These are phyloP conservation scores for Brenthis ino DNA, from an alignment of 2,888 invertebrate species.

Conservation along the genomic window DNA sequence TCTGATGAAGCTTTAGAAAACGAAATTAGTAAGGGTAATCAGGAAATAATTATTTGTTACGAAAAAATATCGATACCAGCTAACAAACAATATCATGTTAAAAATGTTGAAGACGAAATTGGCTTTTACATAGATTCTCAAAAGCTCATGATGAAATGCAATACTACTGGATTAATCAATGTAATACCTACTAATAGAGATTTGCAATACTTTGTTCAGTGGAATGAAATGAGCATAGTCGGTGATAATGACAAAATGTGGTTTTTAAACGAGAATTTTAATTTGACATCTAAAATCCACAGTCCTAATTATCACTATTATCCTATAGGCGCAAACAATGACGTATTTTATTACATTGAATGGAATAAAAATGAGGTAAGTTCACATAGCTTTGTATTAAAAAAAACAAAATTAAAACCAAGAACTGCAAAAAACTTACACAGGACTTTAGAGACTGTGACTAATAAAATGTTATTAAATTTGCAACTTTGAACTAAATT, in stretches of 20 bases:
- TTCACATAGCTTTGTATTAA: not conserved
- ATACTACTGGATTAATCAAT: constrained; percentile 57
- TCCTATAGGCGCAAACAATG: constrained; percentile 55
- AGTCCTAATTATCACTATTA: constrained; percentile 49
- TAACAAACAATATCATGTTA: constrained; percentile 19
- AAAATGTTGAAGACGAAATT: constrained; percentile 50
- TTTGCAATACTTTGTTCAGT: constrained; percentile 51
- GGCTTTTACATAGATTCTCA: constrained; percentile 49
- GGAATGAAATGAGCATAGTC: constrained; percentile 58
- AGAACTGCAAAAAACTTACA: not conserved
- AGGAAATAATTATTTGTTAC: constrained; percentile 49
- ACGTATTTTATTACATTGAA: constrained; percentile 61
- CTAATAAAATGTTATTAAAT: no score
- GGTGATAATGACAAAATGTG: constrained; percentile 58
- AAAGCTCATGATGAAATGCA: constrained; percentile 52
- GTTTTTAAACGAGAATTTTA: constrained; percentile 56
- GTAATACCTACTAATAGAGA: constrained; percentile 43
- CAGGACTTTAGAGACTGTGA: not conserved
- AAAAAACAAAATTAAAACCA: not conserved
- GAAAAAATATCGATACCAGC: constrained; percentile 47
- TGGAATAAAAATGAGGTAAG: constrained; percentile 59
- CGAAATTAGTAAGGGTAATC: constrained; percentile 47
- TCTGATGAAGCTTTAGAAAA: constrained; percentile 48
- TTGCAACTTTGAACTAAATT: no score
- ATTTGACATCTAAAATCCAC: constrained; percentile 55